These are phyloP conservation scores for Miniopterus natalensis DNA, from an alignment of 2,113 vertebrate species.

Conservation along the genomic window DNA sequence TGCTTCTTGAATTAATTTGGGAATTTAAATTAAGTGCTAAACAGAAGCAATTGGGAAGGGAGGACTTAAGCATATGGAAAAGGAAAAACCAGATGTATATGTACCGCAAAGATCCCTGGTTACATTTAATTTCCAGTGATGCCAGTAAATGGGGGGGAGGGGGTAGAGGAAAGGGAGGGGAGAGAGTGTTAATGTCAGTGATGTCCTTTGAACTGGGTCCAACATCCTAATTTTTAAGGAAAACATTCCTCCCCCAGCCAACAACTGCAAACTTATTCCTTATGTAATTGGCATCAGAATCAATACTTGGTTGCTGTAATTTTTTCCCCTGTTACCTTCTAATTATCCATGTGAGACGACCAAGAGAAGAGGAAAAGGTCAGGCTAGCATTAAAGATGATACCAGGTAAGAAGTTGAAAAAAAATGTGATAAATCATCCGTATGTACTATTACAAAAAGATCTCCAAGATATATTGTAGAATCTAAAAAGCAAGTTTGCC, in stretches of 20 bases:
- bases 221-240: slow-evolving; percentile 73
- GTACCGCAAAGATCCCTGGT: slow-evolving; percentile 1
- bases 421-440: slow-evolving; percentile 41
- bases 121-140: slow-evolving; percentile 49
- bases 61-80: slow-evolving; percentile 5
- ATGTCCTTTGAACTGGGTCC: slow-evolving; percentile 62
- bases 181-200: slow-evolving; percentile 17
- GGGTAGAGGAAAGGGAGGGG: not conserved
- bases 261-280: slow-evolving; percentile 59
- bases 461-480: not conserved
- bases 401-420: slow-evolving; percentile 15
- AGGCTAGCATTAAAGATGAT: slow-evolving; percentile 5
- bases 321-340: slow-evolving; percentile 48
- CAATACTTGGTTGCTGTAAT: slow-evolving; percentile 14
- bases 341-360: slow-evolving; percentile 40
- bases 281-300: slow-evolving; percentile 59
- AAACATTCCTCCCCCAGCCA: slow-evolving; percentile 37
- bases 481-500: slow-evolving; percentile 26
- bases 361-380: slow-evolving; percentile 49
- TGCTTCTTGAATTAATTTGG: slow-evolving; percentile 68
- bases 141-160: not conserved
- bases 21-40: slow-evolving; percentile 65
- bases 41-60: slow-evolving; percentile 56
- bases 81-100: slow-evolving; percentile 59
- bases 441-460: slow-evolving; percentile 23